Conservation (phyloP, 2,888 invertebrate species). For the Cryptocheilus praepositus region DNA sequence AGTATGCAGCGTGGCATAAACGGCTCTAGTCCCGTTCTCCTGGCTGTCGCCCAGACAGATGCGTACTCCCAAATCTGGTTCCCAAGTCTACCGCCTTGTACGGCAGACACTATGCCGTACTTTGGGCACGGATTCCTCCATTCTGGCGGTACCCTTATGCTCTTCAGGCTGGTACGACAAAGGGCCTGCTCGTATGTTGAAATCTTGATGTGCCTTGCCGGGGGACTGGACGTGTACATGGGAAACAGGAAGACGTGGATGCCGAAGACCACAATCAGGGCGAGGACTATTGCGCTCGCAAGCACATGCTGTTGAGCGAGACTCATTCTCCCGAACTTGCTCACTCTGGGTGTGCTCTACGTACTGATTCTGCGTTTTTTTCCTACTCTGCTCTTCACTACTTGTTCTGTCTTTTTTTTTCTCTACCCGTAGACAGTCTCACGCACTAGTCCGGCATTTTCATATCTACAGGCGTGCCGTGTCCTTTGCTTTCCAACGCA, state of each 20-base stretch:
- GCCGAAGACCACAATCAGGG: constrained; percentile 78
- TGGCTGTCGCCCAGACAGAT: constrained; percentile 72
- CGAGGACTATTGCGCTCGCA: constrained; percentile 78
- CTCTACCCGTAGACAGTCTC: constrained; percentile 42
- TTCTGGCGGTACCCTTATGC: constrained; percentile 68
- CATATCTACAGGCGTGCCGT: constrained; percentile 68
- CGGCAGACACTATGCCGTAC: constrained; percentile 68
- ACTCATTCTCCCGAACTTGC: constrained; percentile 72
- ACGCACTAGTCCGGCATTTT: constrained; percentile 68
- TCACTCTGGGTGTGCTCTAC: constrained; percentile 6
- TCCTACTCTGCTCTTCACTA: constrained; percentile 40
- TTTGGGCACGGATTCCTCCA: constrained; percentile 68
- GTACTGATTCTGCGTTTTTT: constrained; percentile 19
- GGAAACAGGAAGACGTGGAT: constrained; percentile 80
- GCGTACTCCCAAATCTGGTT: constrained; percentile 74
- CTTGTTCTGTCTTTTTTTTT: constrained; percentile 25
- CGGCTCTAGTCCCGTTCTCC: constrained; percentile 69
- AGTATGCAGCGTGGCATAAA: constrained; percentile 74
- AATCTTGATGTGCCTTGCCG: constrained; percentile 72
- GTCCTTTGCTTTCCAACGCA: constrained; percentile 68
- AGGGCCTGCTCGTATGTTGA: constrained; percentile 77
- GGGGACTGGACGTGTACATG: constrained; percentile 75
- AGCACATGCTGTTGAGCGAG: constrained; percentile 79
- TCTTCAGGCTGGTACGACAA: constrained; percentile 75
- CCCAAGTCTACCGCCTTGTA: constrained; percentile 71